A percentile compares a stretch with the other conserved stretches of the same genome.
Conservation (phyloP, 2,888 invertebrate genomes). For the Ochropacha duplaris region DNA sequence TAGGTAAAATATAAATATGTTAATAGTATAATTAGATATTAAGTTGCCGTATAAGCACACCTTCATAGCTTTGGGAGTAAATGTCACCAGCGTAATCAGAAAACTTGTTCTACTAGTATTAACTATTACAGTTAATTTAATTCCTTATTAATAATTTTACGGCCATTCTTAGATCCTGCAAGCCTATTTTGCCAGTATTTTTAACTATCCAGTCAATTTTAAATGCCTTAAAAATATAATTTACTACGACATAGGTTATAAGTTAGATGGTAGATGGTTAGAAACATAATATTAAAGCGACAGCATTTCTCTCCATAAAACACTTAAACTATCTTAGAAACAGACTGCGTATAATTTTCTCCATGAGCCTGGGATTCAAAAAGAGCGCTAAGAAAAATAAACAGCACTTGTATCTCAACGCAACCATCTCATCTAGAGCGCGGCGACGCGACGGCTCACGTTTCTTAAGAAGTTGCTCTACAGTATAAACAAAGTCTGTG, state of each 20-base stretch:
- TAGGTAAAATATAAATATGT: no score
- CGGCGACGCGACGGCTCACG: constrained; percentile 54
- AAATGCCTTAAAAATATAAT: background rate
- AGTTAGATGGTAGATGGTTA: no score
- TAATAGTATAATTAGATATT: background rate
- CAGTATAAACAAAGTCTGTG: constrained; percentile 63
- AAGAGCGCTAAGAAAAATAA: constrained; percentile 68
- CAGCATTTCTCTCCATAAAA: constrained; percentile 25
- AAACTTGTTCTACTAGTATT: background rate
- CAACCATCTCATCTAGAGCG: constrained; percentile 70
- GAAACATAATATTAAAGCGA: constrained; percentile 23
- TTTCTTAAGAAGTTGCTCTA: constrained; percentile 66
- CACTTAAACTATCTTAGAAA: constrained; percentile 57
- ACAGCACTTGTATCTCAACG: constrained; percentile 75
- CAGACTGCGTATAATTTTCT: constrained; percentile 66
- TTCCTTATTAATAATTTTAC: background rate
- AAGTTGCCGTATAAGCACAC: background rate
- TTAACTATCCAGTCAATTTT: background rate
- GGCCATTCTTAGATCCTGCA: background rate
- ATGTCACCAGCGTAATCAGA: background rate
- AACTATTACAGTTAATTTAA: background rate
- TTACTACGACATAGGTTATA: no score
- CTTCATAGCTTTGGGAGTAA: background rate
- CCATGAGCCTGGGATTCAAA: constrained; percentile 56
- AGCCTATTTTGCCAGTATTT: no score